Evolutionary conservation across 2,888 invertebrate species (phyloP).

Genomic region (Pristionchus fissidentatus): DNA sequence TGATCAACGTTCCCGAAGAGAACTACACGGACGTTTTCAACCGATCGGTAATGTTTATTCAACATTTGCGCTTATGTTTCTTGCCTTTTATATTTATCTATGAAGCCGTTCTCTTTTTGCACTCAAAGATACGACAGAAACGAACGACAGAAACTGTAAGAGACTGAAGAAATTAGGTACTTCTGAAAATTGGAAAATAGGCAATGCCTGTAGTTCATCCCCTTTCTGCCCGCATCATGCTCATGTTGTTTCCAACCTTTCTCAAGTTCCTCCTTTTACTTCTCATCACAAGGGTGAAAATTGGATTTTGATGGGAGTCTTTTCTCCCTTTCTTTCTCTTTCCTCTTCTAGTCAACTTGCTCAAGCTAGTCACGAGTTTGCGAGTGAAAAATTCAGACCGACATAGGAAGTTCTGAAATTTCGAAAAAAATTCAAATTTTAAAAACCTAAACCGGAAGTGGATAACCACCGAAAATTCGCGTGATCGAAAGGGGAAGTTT

Average conservation of each 20-base stretch:
- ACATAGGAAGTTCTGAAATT: not conserved
- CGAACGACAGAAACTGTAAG: no score
- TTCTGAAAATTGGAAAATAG: no score
- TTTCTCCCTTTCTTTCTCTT: not conserved
- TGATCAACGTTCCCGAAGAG: not conserved
- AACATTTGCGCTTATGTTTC: no score
- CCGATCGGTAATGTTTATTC: not conserved
- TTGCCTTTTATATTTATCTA: no score
- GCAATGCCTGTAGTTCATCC: no score
- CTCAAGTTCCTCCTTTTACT: not conserved
- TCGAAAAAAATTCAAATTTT: not conserved
- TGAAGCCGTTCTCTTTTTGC: no score
- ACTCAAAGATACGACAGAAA: no score
- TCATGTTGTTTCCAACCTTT: not conserved
- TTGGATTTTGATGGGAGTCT: slow-evolving; percentile 36
- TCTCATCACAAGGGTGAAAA: not conserved
- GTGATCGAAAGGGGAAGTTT: not conserved
- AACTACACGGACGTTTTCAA: not conserved
- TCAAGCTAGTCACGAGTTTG: not conserved
- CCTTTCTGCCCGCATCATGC: no score
- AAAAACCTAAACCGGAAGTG: not conserved
- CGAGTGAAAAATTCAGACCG: not conserved
- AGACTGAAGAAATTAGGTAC: no score
- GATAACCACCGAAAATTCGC: no score
- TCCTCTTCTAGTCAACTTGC: slow-evolving; percentile 17